phyloP scores from a whole-genome alignment of 2,797 vertebrate species.

The Gephyroberyx darwinii region DNA sequence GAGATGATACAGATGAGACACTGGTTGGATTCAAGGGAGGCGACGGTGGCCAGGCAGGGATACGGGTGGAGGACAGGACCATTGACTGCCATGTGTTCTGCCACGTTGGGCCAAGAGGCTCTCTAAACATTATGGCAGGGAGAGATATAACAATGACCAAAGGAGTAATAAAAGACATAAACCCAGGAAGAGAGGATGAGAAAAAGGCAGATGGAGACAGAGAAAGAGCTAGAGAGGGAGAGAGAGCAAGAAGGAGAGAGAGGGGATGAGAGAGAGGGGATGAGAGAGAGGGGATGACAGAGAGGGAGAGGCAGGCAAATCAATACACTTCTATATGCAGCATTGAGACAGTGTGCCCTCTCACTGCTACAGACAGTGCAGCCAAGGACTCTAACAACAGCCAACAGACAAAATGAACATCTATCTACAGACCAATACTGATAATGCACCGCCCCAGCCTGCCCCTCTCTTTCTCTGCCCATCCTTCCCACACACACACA shows the following conservation, averaged over 20 bases:
- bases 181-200: slow-evolving; percentile 37
- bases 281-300: slow-evolving; percentile 39
- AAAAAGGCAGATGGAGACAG: slow-evolving; percentile 27
- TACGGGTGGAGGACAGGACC: slow-evolving; percentile 12
- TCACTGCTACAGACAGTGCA: slow-evolving; percentile 51
- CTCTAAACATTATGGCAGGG: slow-evolving; percentile 67
- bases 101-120: slow-evolving; percentile 56
- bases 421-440: slow-evolving; percentile 58
- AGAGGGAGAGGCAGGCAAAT: slow-evolving; percentile 66
- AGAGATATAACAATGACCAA: slow-evolving; percentile 65
- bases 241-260: slow-evolving; percentile 47
- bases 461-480: slow-evolving; percentile 40
- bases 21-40: slow-evolving; percentile 36
- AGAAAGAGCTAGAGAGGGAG: slow-evolving; percentile 27
- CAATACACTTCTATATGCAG: slow-evolving; percentile 70
- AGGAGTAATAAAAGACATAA: slow-evolving; percentile 69
- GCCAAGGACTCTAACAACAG: slow-evolving; percentile 65
- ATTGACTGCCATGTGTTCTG: slow-evolving; percentile 46
- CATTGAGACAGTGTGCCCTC: slow-evolving; percentile 58
- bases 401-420: slow-evolving; percentile 63
- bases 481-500: slow-evolving; percentile 20
- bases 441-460: slow-evolving; percentile 58
- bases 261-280: slow-evolving; percentile 38
- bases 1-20: slow-evolving; percentile 24
- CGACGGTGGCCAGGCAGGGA: slow-evolving; percentile 23